phyloP scores from a whole-genome alignment of 2,888 invertebrate species.

The Catonia carolina region DNA sequence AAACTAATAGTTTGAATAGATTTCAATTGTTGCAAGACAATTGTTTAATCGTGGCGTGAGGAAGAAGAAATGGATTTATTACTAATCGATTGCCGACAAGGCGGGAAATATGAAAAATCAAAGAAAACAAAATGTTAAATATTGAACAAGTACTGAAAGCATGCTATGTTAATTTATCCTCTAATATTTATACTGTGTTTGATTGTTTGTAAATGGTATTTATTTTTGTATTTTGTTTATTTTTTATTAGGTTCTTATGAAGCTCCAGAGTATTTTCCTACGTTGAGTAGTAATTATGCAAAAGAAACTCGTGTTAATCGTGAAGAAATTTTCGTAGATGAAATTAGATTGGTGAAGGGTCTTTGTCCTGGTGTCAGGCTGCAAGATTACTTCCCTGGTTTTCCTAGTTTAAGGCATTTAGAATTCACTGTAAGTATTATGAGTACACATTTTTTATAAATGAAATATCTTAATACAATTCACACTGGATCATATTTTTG shows the following conservation, averaged over 20 bases:
- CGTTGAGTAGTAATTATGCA: conserved; percentile 53
- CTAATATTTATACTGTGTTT: no score
- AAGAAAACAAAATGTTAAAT: no score
- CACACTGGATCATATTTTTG: no score
- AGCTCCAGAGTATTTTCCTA: conserved; percentile 58
- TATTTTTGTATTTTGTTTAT: conserved; percentile 16
- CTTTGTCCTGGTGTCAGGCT: conserved; percentile 59
- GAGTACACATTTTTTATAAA: conserved; percentile 13
- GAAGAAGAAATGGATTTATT: no score
- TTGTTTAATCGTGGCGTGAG: no score
- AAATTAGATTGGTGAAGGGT: conserved; percentile 57
- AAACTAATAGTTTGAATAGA: no score
- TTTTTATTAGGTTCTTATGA: conserved; percentile 37
- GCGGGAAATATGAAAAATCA: no score
- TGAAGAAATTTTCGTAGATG: conserved; percentile 53
- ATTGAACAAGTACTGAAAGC: no score
- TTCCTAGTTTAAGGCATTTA: conserved; percentile 84
- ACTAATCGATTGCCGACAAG: no score
- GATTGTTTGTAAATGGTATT: no score
- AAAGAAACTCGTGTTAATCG: conserved; percentile 47
- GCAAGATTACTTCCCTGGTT: conserved; percentile 77
- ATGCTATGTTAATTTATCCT: no score
- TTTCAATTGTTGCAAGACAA: no score
- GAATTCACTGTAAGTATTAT: conserved; percentile 58
- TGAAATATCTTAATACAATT: neutral